Base-by-base conservation (phyloP, 2,113 vertebrate species). In the Channa maculata region DNA sequence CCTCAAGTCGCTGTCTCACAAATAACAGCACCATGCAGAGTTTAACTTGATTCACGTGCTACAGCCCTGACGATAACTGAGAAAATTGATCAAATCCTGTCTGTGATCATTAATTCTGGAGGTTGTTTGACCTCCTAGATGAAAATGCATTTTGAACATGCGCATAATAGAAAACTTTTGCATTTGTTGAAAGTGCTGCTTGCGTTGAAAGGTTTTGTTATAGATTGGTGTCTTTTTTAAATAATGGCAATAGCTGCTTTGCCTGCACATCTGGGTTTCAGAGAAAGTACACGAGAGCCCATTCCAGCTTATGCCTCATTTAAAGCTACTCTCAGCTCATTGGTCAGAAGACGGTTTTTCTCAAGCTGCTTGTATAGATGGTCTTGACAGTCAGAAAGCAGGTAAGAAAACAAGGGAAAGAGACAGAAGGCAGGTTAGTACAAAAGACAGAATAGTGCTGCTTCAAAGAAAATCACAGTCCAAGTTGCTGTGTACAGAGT, bases 281-380 rank as follows among this genome's bases (percentile, higher is more conserved):
- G 44, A 68, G 80, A 69, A 79, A 80, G 62, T 41, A 24, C 14
- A 52, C n/a, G 1, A 57, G 53, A 57, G 57, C n/a, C 55, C 12
- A 0, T 37, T 62, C 53, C 69, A 38, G 48, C 75, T 95, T 94
- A 98, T 65, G 96, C 96, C 89, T 97, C 96, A 88, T 97, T 97
- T 94, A 98, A 89, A 77, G 96, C 96, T 94, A 99, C 93, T 93
- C 96, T 96, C 91, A 98, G 96, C 89, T 99, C 96, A 90, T 97
- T 96, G 95, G 95, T 95, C 88, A 99, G 96, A 80, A 96, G 95
- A 68, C 95, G 95, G 89, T 98, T 99, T 96, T 97, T 96, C 93
- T 98, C 96, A 93, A 98, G 95, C 95, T 98, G 96, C 92, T 95
- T 96, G 95, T 98, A 97, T 89, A 98, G 96, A 79, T 95, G 95